A percentile compares a stretch with the other conserved stretches of the same genome.
Evolutionary conservation across 2,797 vertebrate species (phyloP).

Genomic region (Poliocrania exsul): DNA sequence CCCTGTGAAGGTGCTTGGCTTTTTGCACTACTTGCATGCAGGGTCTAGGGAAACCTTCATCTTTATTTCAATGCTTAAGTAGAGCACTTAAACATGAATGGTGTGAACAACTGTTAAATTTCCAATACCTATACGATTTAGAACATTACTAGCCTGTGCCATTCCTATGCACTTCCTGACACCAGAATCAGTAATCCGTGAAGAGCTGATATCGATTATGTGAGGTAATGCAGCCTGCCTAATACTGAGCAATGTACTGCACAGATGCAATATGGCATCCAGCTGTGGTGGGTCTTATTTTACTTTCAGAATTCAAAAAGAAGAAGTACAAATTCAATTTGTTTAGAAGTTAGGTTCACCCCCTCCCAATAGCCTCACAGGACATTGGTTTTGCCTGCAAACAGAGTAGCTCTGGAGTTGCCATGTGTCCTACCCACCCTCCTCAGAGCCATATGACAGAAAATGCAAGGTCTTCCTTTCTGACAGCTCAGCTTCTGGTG

Average conservation of each 20-base stretch:
- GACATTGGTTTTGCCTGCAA: neutral
- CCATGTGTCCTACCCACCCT: neutral
- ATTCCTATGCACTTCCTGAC: neutral
- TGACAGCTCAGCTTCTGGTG: neutral
- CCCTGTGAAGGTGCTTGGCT: neutral
- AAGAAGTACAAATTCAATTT: neutral
- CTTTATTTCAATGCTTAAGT: neutral
- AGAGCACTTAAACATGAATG: neutral
- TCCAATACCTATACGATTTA: neutral
- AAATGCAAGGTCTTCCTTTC: neutral
- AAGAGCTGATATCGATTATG: neutral
- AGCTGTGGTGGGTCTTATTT: neutral
- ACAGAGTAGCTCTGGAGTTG: neutral
- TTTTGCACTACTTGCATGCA: neutral
- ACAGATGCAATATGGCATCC: neutral
- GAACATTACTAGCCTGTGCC: neutral
- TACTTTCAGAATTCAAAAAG: neutral
- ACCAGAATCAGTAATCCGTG: neutral
- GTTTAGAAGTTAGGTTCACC: neutral
- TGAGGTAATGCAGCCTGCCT: constrained; percentile 28
- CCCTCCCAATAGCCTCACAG: neutral
- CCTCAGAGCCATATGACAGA: neutral
- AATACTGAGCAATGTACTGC: constrained; percentile 24
- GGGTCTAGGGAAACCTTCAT: neutral
- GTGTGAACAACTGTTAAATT: neutral